A percentile compares a stretch with the other conserved stretches of the same genome.
Conservation (phyloP, 2,797 vertebrate species). For the Crenichthys baileyi region DNA sequence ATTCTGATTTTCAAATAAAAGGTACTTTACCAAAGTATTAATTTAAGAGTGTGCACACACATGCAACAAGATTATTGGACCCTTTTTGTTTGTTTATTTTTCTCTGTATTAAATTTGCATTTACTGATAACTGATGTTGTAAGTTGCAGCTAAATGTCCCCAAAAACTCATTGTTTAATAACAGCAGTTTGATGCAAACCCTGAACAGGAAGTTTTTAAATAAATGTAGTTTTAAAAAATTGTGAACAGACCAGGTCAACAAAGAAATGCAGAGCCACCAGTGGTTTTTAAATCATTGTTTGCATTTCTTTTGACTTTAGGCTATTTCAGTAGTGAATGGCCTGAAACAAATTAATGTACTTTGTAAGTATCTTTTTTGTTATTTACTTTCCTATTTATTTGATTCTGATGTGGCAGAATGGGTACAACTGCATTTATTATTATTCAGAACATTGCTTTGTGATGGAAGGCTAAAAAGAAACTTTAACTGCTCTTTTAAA, state of each 20-base stretch:
- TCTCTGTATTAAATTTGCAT: background rate
- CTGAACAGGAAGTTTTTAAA: background rate
- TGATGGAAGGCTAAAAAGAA: constrained; percentile 51
- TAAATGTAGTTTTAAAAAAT: background rate
- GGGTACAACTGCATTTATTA: constrained; percentile 37
- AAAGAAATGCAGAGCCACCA: background rate
- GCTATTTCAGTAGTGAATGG: background rate
- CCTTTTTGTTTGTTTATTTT: too few relatives aligned
- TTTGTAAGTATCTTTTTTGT: constrained; percentile 23
- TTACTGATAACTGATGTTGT: background rate
- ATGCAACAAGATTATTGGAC: too few relatives aligned
- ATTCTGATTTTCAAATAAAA: too few relatives aligned
- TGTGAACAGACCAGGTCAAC: background rate
- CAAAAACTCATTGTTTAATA: background rate
- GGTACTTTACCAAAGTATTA: too few relatives aligned
- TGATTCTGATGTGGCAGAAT: constrained; percentile 40
- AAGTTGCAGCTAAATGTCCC: background rate
- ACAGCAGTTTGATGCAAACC: background rate
- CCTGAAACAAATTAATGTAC: constrained; percentile 18
- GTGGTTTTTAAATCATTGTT: background rate
- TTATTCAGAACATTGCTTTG: constrained; percentile 56
- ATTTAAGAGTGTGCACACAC: too few relatives aligned
- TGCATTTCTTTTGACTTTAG: background rate
- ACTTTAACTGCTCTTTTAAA: constrained; percentile 53
- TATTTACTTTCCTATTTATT: constrained; percentile 53